Conservation (phyloP, 2,797 vertebrate genomes). For the Chloroceryle inda region DNA sequence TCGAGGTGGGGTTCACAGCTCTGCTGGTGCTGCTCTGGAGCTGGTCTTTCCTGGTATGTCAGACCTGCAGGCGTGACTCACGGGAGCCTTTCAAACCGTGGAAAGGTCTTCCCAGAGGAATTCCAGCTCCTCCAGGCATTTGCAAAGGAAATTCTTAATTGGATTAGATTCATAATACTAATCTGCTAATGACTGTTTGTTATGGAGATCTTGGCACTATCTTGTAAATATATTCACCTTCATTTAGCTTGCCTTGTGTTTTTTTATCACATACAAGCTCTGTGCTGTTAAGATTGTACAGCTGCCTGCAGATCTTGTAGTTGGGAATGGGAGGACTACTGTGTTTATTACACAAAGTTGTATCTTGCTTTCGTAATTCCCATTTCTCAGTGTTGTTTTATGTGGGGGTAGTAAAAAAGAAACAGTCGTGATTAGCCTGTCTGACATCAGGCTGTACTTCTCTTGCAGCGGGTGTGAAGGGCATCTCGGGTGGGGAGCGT, state of each 20-base stretch:
- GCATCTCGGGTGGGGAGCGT: not conserved
- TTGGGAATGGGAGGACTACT: not conserved
- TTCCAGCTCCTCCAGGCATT: conserved; percentile 67
- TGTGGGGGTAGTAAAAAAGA: not conserved
- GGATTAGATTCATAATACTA: conserved; percentile 71
- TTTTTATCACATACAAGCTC: conserved; percentile 10
- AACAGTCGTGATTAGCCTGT: not conserved
- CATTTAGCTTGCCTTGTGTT: conserved; percentile 12
- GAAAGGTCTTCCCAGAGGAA: conserved; percentile 65
- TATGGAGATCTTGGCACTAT: conserved; percentile 55
- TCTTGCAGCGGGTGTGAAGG: not conserved
- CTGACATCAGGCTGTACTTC: not conserved
- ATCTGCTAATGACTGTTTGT: conserved; percentile 66
- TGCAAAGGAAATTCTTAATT: conserved; percentile 74
- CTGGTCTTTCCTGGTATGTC: conserved; percentile 55
- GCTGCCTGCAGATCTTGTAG: conserved; percentile 28
- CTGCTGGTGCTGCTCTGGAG: conserved; percentile 1
- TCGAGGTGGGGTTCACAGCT: not conserved
- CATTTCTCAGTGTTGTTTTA: not conserved
- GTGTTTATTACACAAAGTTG: not conserved
- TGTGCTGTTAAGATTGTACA: not conserved
- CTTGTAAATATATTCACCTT: conserved; percentile 61
- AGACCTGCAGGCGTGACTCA: conserved; percentile 43
- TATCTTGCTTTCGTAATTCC: not conserved
- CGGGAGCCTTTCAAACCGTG: conserved; percentile 21